Base-by-base conservation (phyloP, 2,113 vertebrate species). In the Hirundichthys speculiger region DNA sequence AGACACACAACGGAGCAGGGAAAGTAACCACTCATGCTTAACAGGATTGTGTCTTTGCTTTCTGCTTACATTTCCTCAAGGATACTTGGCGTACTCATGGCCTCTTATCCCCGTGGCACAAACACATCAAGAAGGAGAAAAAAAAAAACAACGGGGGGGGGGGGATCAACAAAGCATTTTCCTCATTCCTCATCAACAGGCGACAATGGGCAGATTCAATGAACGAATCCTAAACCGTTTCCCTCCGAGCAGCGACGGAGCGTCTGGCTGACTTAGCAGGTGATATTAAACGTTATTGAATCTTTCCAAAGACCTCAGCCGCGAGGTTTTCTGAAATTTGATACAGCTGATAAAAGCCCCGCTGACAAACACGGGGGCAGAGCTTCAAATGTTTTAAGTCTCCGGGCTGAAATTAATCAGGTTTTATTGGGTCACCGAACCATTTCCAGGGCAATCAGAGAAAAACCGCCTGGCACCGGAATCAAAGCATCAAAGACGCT, bases 241-340 rank as follows among this genome's bases (percentile, higher is more conserved):
- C 42, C 64, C 46, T 64, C 34, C 46, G 46, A 76, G 61, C 56
- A 19, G 65, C 51, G 19, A 48, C 16, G 46, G 20, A 62, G 67
- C 77, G 70, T 64, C 77, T 74, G 77, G 80, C 51, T 64, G 79
- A 86, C 66, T 65, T 69, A 73, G 75, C 80, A 64, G 55, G 64
- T 49, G 69, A 73, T 82, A 88, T 85, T 67, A 69, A 86, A 86
- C 71, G 72, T 77, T 64, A 81, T 69, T 81, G 75, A 84, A 86
- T 85, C 60, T 64, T 69, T 65, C 66, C 83, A 66, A 63, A 70
- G 71, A 79, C 68, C 65, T 65, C 46, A 62, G 70, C 75, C 51
- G 72, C 13, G 0, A 73, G 69, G 40, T 71, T 77, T 71, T n/a
- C n/a, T 68, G 59, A 80, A 85, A 89, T 82, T 64, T 80, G 76